These are phyloP conservation scores for Nothobranchius furzeri DNA, from an alignment of 2,113 vertebrate genomes.

Conservation along the genomic window DNA sequence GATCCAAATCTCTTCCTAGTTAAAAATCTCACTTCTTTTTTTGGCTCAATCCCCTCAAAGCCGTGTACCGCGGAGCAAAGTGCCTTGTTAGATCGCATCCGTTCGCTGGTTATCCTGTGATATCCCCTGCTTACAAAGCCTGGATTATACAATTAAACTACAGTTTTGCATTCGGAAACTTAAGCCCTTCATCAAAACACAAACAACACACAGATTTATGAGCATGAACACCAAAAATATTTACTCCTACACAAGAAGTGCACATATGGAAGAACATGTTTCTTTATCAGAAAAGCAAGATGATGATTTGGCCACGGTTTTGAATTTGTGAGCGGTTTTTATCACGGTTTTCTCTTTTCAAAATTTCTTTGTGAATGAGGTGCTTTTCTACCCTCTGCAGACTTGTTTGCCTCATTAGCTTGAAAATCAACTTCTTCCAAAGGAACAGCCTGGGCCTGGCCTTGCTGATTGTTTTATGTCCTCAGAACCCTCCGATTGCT, in stretches of 20 bases:
- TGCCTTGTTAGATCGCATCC: slow-evolving; percentile 67
- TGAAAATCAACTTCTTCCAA: no score
- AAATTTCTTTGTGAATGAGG: background rate
- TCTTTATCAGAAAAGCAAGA: slow-evolving; percentile 12
- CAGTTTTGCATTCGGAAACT: slow-evolving; percentile 60
- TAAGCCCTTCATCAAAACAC: slow-evolving; percentile 43
- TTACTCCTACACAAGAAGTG: background rate
- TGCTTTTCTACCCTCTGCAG: background rate
- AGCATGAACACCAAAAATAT: slow-evolving; percentile 6
- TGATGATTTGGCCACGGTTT: slow-evolving; percentile 17
- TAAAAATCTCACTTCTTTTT: slow-evolving; percentile 54
- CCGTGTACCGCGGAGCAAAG: slow-evolving; percentile 51
- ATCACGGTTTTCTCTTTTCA: slow-evolving; percentile 4
- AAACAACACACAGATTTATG: slow-evolving; percentile 23
- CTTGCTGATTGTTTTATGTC: no score
- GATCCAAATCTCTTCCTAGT: slow-evolving; percentile 69
- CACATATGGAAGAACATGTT: background rate
- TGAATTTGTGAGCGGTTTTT: background rate
- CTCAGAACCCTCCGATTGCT: no score
- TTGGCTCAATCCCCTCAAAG: slow-evolving; percentile 58
- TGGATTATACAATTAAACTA: slow-evolving; percentile 63
- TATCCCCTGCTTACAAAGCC: slow-evolving; percentile 48
- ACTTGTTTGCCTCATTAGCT: slow-evolving; percentile 52
- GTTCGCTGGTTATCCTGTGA: slow-evolving; percentile 24
- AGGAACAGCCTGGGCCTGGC: no score